These are phyloP conservation scores for Talpa occidentalis DNA, from an alignment of 2,113 vertebrate species.

Conservation along the genomic window DNA sequence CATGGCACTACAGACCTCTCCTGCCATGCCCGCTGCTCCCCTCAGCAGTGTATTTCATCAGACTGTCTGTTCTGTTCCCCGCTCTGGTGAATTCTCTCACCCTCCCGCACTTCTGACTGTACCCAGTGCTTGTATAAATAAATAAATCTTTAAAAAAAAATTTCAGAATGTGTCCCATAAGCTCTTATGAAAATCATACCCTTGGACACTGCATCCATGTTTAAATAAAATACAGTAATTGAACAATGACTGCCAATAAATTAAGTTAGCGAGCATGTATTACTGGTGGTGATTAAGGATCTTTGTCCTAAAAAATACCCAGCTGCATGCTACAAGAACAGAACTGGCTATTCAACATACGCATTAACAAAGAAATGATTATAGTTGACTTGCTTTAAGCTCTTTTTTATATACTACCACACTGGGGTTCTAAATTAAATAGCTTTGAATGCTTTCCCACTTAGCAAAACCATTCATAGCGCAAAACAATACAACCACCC, in stretches of 20 bases:
- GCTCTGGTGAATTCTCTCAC: too few relatives aligned
- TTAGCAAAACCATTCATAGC: slow-evolving; percentile 17
- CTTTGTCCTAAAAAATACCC: neutral
- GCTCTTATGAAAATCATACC: neutral
- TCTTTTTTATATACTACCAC: neutral
- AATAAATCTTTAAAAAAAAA: too few relatives aligned
- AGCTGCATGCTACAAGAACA: slow-evolving; percentile 41
- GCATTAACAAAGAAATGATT: slow-evolving; percentile 34
- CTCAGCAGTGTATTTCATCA: too few relatives aligned
- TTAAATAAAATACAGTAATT: slow-evolving; percentile 41
- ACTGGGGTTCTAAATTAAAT: slow-evolving; percentile 29
- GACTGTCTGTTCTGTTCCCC: too few relatives aligned
- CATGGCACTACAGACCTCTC: too few relatives aligned
- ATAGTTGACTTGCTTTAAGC: slow-evolving; percentile 8
- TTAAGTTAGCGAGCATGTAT: neutral
- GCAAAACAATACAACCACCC: neutral
- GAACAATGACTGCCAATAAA: slow-evolving; percentile 42
- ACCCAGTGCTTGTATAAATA: too few relatives aligned
- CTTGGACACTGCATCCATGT: neutral
- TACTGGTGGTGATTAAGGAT: slow-evolving; percentile 37
- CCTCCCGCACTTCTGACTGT: too few relatives aligned
- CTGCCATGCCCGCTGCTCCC: too few relatives aligned
- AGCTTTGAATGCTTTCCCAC: slow-evolving; percentile 11
- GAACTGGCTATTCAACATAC: slow-evolving; percentile 29
- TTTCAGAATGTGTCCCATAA: neutral